These are phyloP conservation scores for Ophion slaviceki DNA, from an alignment of 2,888 invertebrate species.

Conservation along the genomic window DNA sequence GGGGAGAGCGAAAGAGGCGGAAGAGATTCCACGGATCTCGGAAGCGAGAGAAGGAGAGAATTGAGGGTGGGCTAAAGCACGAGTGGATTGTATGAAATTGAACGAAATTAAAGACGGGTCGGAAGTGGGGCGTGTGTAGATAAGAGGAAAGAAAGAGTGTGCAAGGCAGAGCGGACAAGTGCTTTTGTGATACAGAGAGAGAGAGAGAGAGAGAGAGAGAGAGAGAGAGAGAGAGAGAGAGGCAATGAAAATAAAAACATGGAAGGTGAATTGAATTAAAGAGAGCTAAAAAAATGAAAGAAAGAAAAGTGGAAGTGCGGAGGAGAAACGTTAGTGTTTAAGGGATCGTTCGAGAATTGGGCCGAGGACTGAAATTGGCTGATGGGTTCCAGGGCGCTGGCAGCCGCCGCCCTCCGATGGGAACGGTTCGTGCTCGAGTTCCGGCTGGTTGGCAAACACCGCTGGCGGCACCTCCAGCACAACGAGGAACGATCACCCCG, in stretches of 20 bases:
- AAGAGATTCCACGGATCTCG: slow-evolving; percentile 12
- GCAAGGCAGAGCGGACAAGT: slow-evolving; percentile 42
- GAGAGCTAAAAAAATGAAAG: slow-evolving; percentile 52
- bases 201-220: slow-evolving; percentile 33
- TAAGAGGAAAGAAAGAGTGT: slow-evolving; percentile 26
- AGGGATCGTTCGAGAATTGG: slow-evolving; percentile 81
- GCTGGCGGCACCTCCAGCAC: slow-evolving; percentile 72
- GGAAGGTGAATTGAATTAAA: slow-evolving; percentile 51
- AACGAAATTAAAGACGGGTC: slow-evolving; percentile 46
- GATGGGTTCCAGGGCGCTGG: slow-evolving; percentile 84
- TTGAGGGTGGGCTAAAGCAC: slow-evolving; percentile 23
- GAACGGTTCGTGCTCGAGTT: slow-evolving; percentile 82
- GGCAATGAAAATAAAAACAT: slow-evolving; percentile 28
- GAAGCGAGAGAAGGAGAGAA: slow-evolving; percentile 23
- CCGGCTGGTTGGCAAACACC: slow-evolving; percentile 79
- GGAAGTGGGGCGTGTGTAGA: slow-evolving; percentile 53
- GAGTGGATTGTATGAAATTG: slow-evolving; percentile 32
- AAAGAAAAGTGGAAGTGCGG: slow-evolving; percentile 68
- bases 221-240: slow-evolving; percentile 19
- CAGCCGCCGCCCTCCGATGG: slow-evolving; percentile 84
- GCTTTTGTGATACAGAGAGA: slow-evolving; percentile 19
- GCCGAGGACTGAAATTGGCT: slow-evolving; percentile 84
- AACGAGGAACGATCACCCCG: slow-evolving; percentile 78
- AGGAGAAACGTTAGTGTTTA: slow-evolving; percentile 79
- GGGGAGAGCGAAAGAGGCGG: slow-evolving; percentile 19